A percentile compares a stretch with the other conserved stretches of the same genome.
Evolutionary conservation across 2,797 vertebrate genomes (phyloP).

Genomic region (Chiloscyllium punctatum): DNA sequence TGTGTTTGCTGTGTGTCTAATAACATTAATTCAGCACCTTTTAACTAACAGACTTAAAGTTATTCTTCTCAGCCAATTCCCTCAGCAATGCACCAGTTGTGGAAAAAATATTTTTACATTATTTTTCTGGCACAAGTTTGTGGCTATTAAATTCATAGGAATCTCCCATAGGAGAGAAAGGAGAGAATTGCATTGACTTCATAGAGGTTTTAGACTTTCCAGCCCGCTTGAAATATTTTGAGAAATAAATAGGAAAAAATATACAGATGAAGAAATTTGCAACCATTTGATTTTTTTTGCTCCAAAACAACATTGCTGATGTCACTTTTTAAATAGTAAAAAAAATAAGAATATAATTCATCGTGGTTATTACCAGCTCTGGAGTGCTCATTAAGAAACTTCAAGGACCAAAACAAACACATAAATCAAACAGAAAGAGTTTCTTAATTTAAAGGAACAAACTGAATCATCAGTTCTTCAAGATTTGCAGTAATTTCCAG

Average conservation of each 20-base stretch:
- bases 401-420: too few relatives aligned
- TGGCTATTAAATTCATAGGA: not conserved
- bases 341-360: slow-evolving; percentile 14
- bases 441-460: not conserved
- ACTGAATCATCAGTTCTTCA: not conserved
- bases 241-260: slow-evolving; percentile 9
- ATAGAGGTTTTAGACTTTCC: not conserved
- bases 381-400: not conserved
- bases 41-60: not conserved
- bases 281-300: slow-evolving; percentile 14
- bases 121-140: not conserved
- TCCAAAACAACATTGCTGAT: not conserved
- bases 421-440: not conserved
- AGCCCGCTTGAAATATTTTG: not conserved
- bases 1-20: not conserved
- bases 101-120: not conserved
- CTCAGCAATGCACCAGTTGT: not conserved
- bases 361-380: not conserved
- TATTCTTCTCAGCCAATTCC: not conserved
- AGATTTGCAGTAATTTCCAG: not conserved
- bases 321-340: slow-evolving; percentile 18
- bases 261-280: not conserved
- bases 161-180: slow-evolving; percentile 5
- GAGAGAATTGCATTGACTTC: not conserved
- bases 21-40: not conserved